Percentiles rank a stretch among this genome's conserved stretches.
These are phyloP conservation scores for Callospermophilus lateralis DNA, from an alignment of 2,113 vertebrate species.

Conservation along the genomic window DNA sequence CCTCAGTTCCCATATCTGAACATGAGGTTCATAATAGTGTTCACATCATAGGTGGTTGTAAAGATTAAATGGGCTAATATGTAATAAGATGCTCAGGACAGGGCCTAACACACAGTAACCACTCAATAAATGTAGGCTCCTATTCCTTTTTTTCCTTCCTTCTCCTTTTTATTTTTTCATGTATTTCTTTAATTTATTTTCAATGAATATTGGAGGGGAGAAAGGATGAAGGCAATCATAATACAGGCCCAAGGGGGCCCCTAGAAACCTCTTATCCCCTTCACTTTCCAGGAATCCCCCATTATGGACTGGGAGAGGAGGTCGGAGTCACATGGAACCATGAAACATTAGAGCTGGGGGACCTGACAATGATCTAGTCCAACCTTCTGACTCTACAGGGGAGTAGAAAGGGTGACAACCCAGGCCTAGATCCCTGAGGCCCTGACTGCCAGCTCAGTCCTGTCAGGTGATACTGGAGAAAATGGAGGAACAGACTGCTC, in stretches of 20 bases:
- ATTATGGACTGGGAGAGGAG: constrained; percentile 58
- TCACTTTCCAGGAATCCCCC: background rate
- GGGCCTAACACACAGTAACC: background rate
- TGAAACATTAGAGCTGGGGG: background rate
- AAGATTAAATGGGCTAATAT: background rate
- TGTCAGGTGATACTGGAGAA: background rate
- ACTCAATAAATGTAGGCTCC: background rate
- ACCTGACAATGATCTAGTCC: background rate
- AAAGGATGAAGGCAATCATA: background rate
- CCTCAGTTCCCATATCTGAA: constrained; percentile 24
- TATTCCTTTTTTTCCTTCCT: background rate
- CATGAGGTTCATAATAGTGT: background rate
- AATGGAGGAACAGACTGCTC: background rate
- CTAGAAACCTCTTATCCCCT: background rate
- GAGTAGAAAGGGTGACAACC: background rate
- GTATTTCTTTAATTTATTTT: background rate
- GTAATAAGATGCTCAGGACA: background rate
- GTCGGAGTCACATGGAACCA: background rate
- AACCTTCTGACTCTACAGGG: background rate
- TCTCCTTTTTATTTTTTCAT: background rate
- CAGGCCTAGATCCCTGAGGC: background rate
- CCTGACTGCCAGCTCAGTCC: background rate
- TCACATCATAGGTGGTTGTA: background rate
- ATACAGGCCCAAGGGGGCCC: background rate
- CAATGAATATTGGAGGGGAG: background rate